Percentiles rank a stretch among this genome's conserved stretches.
These are phyloP conservation scores for Samia ricini DNA, from an alignment of 1,140 invertebrate genomes.

Conservation along the genomic window DNA sequence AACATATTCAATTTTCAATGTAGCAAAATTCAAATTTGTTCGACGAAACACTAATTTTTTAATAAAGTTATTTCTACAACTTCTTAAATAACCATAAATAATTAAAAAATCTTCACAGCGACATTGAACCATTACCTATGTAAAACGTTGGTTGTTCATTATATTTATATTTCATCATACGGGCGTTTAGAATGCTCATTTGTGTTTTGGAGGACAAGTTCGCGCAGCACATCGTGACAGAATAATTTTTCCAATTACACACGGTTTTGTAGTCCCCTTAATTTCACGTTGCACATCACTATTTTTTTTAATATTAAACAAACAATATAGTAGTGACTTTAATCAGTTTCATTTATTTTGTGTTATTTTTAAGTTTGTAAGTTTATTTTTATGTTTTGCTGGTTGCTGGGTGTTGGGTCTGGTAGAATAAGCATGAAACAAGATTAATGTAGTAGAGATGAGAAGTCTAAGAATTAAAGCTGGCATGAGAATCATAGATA, in stretches of 20 bases:
- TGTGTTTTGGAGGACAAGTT: slow-evolving; percentile 12
- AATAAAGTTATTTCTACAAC: background rate
- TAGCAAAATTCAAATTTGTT: background rate
- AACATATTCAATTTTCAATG: background rate
- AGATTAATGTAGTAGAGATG: no score
- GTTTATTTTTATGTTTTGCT: no score
- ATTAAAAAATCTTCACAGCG: background rate
- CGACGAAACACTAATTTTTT: background rate
- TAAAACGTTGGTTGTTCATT: slow-evolving; percentile 8
- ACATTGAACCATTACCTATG: slow-evolving; percentile 10
- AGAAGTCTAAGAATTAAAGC: no score
- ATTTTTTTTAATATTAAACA: background rate
- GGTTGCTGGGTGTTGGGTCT: no score
- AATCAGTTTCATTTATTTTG: no score
- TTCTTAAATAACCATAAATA: background rate
- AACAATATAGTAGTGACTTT: background rate
- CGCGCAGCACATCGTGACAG: slow-evolving; percentile 9
- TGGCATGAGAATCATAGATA: no score
- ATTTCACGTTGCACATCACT: background rate
- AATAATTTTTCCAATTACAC: slow-evolving; percentile 10
- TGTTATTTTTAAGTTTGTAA: no score
- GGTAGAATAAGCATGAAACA: no score
- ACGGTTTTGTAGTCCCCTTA: background rate
- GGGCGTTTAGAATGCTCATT: slow-evolving; percentile 5
- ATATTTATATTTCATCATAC: slow-evolving; percentile 6